phyloP scores from a whole-genome alignment of 2,113 vertebrate species.

The Bathybates hornii region DNA sequence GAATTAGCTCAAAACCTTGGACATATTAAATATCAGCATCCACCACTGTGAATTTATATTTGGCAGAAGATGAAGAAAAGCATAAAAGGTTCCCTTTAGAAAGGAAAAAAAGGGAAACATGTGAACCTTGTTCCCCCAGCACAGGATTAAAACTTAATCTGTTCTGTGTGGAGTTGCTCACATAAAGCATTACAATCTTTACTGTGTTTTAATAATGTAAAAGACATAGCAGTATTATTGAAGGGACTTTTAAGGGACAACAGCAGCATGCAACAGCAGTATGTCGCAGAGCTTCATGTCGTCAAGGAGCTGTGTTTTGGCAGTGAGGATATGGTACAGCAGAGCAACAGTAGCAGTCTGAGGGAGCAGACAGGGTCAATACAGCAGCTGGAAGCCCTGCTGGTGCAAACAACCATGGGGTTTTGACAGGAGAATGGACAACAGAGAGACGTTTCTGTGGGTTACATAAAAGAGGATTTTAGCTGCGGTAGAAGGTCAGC shows the following conservation, averaged over 20 bases:
- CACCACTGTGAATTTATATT: not conserved
- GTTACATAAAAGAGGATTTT: not conserved
- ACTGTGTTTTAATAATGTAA: not conserved
- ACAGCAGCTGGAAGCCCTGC: slow-evolving; percentile 2
- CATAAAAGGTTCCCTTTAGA: not conserved
- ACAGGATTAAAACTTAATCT: not conserved
- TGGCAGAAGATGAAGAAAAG: not conserved
- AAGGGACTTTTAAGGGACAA: not conserved
- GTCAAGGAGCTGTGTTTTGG: not conserved
- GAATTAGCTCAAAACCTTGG: not conserved
- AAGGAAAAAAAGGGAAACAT: not conserved
- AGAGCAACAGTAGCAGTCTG: not conserved
- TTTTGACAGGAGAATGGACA: not conserved
- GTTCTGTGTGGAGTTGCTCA: not conserved
- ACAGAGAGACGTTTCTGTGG: not conserved
- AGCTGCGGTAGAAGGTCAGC: not conserved
- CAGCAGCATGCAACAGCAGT: not conserved
- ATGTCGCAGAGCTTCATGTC: not conserved
- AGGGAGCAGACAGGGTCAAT: not conserved
- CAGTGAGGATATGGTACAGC: not conserved
- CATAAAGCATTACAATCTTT: not conserved
- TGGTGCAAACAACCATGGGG: not conserved
- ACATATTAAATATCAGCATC: not conserved
- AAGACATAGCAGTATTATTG: not conserved
- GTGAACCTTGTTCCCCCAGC: not conserved